Percentiles rank a stretch among this genome's conserved stretches.
Evolutionary conservation across 2,888 invertebrate genomes (phyloP).

Genomic region (Myathropa florea): DNA sequence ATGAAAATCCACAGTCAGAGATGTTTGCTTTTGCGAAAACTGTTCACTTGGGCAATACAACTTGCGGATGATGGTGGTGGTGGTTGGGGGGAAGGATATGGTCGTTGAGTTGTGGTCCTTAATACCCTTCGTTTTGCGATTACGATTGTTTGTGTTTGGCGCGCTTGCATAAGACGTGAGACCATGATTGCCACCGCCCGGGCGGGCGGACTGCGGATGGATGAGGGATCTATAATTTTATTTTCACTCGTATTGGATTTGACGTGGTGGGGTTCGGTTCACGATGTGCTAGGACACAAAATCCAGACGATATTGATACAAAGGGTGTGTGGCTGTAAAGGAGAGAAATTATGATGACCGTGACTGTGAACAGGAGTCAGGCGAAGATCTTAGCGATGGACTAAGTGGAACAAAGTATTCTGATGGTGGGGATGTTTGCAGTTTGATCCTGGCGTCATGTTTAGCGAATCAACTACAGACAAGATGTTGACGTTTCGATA

Average conservation of each 20-base stretch:
- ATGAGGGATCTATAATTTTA: constrained; percentile 53
- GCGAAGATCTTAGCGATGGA: neutral
- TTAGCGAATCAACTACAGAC: too few species aligned
- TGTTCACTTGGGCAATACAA: constrained; percentile 33
- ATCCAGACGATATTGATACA: constrained; percentile 7
- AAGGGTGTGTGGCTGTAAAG: neutral
- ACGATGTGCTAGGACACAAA: neutral
- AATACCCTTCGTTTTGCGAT: constrained; percentile 44
- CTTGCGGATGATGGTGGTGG: neutral
- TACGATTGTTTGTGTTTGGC: constrained; percentile 58
- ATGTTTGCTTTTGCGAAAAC: constrained; percentile 55
- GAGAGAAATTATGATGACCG: neutral
- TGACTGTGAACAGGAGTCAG: neutral
- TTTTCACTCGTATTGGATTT: constrained; percentile 59
- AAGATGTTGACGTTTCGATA: too few species aligned
- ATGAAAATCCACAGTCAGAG: constrained; percentile 64
- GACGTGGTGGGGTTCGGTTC: constrained; percentile 12
- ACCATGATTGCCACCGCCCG: constrained; percentile 43
- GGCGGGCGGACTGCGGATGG: neutral
- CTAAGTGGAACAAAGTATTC: neutral
- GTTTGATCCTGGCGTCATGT: too few species aligned
- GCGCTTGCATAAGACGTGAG: constrained; percentile 14
- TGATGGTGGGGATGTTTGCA: neutral
- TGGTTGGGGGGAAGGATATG: neutral
- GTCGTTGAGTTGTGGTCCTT: constrained; percentile 15